phyloP scores from a whole-genome alignment of 37 sponge, comb jelly and placozoan species.

The Oopsacas minuta region DNA sequence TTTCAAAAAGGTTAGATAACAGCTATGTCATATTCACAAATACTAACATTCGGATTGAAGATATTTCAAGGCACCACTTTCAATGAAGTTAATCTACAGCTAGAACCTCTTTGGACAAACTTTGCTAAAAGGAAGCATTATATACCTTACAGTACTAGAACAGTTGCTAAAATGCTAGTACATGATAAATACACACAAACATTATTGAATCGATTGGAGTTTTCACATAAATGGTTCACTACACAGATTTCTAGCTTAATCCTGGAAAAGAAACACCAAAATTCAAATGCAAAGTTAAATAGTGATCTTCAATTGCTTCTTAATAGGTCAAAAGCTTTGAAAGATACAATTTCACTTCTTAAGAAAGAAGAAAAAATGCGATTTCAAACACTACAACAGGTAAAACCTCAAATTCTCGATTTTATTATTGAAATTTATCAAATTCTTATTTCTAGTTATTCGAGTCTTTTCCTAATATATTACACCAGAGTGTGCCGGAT shows the following conservation, averaged over 20 bases:
- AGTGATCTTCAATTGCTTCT: background rate
- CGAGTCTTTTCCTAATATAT: background rate
- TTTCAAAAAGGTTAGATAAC: too few relatives aligned
- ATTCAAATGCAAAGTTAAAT: background rate
- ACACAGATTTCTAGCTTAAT: background rate
- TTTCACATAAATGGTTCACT: background rate
- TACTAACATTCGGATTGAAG: background rate
- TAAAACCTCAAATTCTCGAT: background rate
- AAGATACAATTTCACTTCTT: background rate
- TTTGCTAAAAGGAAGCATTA: background rate
- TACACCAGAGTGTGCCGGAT: background rate
- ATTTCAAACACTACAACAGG: background rate
- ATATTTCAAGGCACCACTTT: background rate
- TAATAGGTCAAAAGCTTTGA: background rate
- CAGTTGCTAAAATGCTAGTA: background rate
- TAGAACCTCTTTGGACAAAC: background rate
- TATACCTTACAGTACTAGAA: background rate
- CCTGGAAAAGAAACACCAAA: background rate
- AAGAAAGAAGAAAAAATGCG: background rate
- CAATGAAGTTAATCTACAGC: background rate
- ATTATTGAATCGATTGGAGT: background rate
- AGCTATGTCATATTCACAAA: background rate
- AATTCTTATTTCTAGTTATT: background rate
- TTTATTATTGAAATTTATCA: background rate
- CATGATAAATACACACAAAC: background rate